Base-by-base conservation (phyloP, 2,888 invertebrate species). In the Cephus pygmeus region DNA sequence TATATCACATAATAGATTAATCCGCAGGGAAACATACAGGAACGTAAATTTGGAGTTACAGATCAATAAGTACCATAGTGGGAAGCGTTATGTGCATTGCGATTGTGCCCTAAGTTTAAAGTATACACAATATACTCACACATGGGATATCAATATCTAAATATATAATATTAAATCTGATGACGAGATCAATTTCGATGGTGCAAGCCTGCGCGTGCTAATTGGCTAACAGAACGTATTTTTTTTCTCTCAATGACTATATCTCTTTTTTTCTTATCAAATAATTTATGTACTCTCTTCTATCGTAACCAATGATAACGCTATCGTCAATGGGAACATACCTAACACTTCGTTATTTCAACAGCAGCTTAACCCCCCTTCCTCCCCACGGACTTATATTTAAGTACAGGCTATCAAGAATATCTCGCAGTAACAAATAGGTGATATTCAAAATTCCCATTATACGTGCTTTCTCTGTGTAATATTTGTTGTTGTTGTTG, bases 381-480 rank as follows among this genome's bases (percentile, higher is more conserved):
- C 23, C 23, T 23, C 56, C 23, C 23, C 86, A 88, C 83, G 91
- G 91, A 91, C 84, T 90, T 89, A 87, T 86, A 86, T 88, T 89
- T 89, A 88, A 89, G 83, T 88, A 88, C 87, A 85, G 88, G 87
- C 89, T 89, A 88, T 87, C 90, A 83, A 86, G 89, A 86, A 87
- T 88, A 88, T 87, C 86, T 87, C 86, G 90, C 90, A 89, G 89
- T 90, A 88, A 82, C 81, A 89, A 85, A 89, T 90, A 91, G 91
- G 91, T 91, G 91, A 91, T 88, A 88, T 82, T 87, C 83, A 87
- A 87, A 56, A 56, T 56, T 56, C 56, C 56, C 56, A 56, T 56
- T 56, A 56, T 56, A 56, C 56, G 56, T 56, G 56, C 56, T 56
- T 56, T 56, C 23, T 23, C 6, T 56, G 0, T 56, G 56, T 56